Evolutionary conservation across 2,888 invertebrate genomes (phyloP), one percentile per base, ranked within the genome.

Genomic region (Cynaeus angustus): DNA sequence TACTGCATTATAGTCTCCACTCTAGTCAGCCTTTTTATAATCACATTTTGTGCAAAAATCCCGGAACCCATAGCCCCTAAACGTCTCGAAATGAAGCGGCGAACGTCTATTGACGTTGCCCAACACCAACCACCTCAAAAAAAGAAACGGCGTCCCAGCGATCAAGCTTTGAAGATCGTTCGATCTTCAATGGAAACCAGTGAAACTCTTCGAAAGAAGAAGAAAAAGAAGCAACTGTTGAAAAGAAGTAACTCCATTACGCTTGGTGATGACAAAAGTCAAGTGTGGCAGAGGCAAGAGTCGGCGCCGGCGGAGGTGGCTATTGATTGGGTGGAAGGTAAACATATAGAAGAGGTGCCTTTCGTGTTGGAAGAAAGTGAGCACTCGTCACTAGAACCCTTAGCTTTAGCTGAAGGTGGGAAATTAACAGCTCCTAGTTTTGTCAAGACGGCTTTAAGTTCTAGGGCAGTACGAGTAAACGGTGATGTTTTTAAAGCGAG

Each of bases 71-170:
- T 33, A 13, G 0, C 86, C 86, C 68, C 86, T 85, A 58, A 45
- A 21, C n/a, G 43, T 9, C 0, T 62, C 64, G 72, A 74, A 69
- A 69, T 78, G 62, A 72, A 82, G 73, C 88, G 91, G 73, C 86
- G 91, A 56, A 90, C 90, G 81, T 91, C 91, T 1, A 89, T 91
- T 5, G 92, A 92, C 81, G 90, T 90, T 53, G 88, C 90, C 66
- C 87, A 87, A 69, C 86, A 86, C 28, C 85, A 86, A 0, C 87
- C 88, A 0, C 87, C 87, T 8, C 87, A 88, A 30, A 88, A 91
- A 59, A 88, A 88, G 75, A 88, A 91, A 26, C 82, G 89, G 13
- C 86, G 95, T 53, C 94, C 94, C 0, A 94, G 94, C 79, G 94
- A 94, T 77, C 91, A 92, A 79, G 91, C 90, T 0, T 84, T 91